Percentiles rank a stretch among this genome's conserved stretches.
These are phyloP conservation scores for Choloepus hoffmanni DNA, from an alignment of 2,113 vertebrate genomes.

Conservation along the genomic window DNA sequence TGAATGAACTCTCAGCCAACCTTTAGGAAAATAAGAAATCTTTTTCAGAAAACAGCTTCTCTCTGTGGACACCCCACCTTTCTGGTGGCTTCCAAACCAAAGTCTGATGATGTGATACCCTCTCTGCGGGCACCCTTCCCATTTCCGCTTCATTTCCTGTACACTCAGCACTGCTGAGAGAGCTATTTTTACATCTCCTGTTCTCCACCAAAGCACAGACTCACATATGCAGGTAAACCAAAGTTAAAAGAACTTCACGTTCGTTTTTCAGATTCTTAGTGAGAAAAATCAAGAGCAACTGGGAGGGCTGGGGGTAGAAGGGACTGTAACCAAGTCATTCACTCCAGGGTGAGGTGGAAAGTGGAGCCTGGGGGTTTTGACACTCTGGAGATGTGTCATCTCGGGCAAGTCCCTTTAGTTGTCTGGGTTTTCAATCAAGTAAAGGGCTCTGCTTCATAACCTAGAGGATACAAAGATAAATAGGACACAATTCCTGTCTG, in stretches of 20 bases:
- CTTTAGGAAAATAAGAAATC: neutral
- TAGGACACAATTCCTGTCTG: neutral
- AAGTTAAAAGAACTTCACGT: neutral
- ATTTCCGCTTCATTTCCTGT: conserved; percentile 57
- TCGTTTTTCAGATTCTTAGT: conserved; percentile 49
- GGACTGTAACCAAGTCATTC: neutral
- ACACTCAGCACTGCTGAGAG: conserved; percentile 24
- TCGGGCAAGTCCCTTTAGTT: neutral
- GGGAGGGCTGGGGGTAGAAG: neutral
- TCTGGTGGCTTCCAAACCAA: conserved; percentile 29
- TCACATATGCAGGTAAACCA: conserved; percentile 18
- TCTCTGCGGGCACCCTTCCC: conserved; percentile 48
- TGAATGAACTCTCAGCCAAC: neutral
- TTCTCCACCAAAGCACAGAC: conserved; percentile 60
- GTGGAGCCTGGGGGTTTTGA: neutral
- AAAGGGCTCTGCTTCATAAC: neutral
- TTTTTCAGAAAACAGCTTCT: neutral
- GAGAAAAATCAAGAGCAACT: conserved; percentile 39
- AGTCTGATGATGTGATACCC: neutral
- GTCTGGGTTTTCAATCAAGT: neutral
- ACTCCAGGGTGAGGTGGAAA: neutral
- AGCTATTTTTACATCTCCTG: conserved; percentile 59
- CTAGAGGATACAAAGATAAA: neutral
- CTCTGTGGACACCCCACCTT: neutral
- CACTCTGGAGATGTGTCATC: neutral